A percentile compares a stretch with the other conserved stretches of the same genome.
Conservation (phyloP, 2,888 invertebrate species). For the Nemotelus nigrinus region DNA sequence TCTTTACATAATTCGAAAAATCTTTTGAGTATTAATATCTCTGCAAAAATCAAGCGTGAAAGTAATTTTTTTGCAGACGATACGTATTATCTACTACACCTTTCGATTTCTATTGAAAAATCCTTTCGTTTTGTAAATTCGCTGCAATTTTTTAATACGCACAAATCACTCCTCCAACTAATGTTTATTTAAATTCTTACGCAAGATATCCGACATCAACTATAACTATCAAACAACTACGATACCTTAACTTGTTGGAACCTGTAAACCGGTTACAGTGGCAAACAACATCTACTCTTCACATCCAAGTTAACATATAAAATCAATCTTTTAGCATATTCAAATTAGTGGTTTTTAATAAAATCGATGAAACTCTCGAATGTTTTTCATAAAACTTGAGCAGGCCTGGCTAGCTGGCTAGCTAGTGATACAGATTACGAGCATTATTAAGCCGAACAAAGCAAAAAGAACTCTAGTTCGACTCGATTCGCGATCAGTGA, state of each 20-base stretch:
- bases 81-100: no score
- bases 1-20: no score
- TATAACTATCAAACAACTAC: no score
- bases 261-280: slow-evolving; percentile 15
- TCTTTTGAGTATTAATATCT: no score
- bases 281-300: background rate
- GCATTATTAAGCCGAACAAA: background rate
- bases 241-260: background rate
- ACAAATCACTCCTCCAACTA: no score
- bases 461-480: background rate
- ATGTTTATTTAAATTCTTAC: no score
- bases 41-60: no score
- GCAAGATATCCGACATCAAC: no score
- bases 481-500: background rate
- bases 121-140: no score
- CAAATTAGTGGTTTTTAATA: slow-evolving; percentile 15
- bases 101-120: no score
- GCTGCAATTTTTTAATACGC: no score
- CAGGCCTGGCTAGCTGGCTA: background rate
- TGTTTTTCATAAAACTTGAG: background rate
- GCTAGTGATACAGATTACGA: background rate
- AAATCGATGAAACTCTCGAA: background rate
- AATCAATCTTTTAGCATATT: slow-evolving; percentile 25
- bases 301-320: background rate
- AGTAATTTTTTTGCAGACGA: no score